phyloP scores from a whole-genome alignment of 1,140 invertebrate genomes.

The Ceratosolen solmsi region DNA sequence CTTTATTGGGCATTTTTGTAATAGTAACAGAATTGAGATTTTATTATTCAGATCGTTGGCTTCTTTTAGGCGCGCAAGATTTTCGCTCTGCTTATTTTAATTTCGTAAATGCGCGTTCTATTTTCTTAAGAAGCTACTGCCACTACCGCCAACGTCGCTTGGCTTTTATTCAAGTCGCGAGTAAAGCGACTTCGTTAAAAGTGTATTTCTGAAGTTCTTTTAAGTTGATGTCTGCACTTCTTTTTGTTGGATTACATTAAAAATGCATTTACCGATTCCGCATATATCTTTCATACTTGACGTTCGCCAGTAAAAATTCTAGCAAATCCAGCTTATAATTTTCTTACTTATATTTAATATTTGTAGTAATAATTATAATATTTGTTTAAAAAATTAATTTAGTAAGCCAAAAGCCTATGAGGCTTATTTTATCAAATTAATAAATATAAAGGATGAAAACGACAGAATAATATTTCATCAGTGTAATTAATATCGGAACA shows the following conservation, averaged over 20 bases:
- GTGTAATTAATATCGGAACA: too few species aligned
- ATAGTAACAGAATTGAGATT: conserved; percentile 50
- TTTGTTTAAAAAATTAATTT: too few species aligned
- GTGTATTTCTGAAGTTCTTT: conserved; percentile 23
- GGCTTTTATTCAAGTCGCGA: conserved; percentile 6
- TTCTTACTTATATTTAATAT: neutral
- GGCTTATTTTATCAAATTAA: too few species aligned
- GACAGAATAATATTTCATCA: too few species aligned
- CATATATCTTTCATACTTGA: neutral
- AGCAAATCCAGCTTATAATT: neutral
- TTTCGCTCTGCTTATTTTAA: conserved; percentile 45
- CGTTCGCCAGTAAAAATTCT: neutral
- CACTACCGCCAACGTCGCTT: neutral
- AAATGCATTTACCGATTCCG: conserved; percentile 18
- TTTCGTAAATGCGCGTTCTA: conserved; percentile 50
- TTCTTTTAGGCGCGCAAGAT: conserved; percentile 27
- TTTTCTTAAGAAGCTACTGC: conserved; percentile 40
- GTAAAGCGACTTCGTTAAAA: conserved; percentile 36
- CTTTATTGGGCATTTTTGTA: neutral
- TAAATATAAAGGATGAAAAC: too few species aligned
- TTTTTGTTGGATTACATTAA: conserved; percentile 19
- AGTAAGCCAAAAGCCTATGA: too few species aligned
- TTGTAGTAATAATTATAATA: too few species aligned
- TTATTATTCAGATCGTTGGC: conserved; percentile 48
- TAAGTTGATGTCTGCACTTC: neutral